Conservation (phyloP, 1,140 invertebrate genomes). For the Melipona quadrifasciata region DNA sequence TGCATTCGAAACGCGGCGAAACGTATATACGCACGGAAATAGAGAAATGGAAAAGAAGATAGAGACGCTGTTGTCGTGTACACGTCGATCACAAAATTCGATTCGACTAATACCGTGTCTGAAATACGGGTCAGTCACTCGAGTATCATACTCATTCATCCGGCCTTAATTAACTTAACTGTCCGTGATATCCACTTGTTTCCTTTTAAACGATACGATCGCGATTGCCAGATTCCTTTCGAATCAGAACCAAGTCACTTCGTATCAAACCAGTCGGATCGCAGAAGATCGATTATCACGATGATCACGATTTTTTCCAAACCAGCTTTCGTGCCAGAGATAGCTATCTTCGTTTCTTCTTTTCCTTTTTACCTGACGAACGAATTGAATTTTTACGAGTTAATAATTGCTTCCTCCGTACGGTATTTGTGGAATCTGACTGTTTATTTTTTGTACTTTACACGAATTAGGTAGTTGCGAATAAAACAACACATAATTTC, state of each 20-base stretch:
- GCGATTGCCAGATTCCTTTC: slow-evolving; percentile 46
- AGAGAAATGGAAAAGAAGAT: no score
- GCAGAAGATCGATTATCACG: not conserved
- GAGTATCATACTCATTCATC: slow-evolving; percentile 51
- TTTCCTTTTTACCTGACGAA: no score
- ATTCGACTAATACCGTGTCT: slow-evolving; percentile 11
- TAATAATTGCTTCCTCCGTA: not conserved
- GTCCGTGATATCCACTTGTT: slow-evolving; percentile 54
- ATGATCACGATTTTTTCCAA: not conserved
- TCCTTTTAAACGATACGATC: slow-evolving; percentile 25
- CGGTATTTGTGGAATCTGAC: not conserved
- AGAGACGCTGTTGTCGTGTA: not conserved
- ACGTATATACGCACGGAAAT: no score
- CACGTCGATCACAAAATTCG: slow-evolving; percentile 31
- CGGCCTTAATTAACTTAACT: slow-evolving; percentile 61
- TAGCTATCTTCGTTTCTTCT: not conserved
- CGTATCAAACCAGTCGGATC: not conserved
- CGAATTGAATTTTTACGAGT: not conserved
- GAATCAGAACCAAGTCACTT: slow-evolving; percentile 25
- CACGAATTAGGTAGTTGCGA: not conserved
- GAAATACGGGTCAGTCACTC: slow-evolving; percentile 33
- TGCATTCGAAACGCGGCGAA: no score
- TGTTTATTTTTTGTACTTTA: no score
- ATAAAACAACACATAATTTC: not conserved
- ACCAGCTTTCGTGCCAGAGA: not conserved